Evolutionary conservation across 1,140 invertebrate genomes (phyloP), one percentile per base, ranked within the genome.

Genomic region (Drosophila rufa): DNA sequence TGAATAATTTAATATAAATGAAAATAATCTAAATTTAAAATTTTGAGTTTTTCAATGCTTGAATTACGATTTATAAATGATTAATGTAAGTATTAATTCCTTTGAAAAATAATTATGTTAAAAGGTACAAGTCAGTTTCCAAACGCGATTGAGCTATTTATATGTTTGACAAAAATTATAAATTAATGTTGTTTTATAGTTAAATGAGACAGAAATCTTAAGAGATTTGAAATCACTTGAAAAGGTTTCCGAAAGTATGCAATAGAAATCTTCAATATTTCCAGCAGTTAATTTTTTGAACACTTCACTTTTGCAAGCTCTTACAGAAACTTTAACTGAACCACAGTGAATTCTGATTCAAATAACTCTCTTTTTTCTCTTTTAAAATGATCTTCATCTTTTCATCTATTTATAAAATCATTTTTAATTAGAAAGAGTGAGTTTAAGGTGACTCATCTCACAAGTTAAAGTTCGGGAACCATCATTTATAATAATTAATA

Each of bases 321-420:
- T 11, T 11, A 36, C 33, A 36, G 0, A 36, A 9, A 36, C 2
- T 33, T 36, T 3, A 3, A 11, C 8, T 36, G 14, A 7, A 8
- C 27, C 6, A 2, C n/a, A 14, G 0, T 1, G 0, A 17, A 19
- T 9, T 36, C 11, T 0, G 0, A 33, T 2, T 0, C 5, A 51
- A 51, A 12, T 33, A 1, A 3, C 6, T 51, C 3, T 2, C 5
- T 3, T 22, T 7, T 36, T 6, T 51, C 3, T 2, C 5, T 3
- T 22, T 7, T 36, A 36, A 51, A 14, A 7, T 8, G 1, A 53
- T 22, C 12, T 22, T 0, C 4, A 38, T 22, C 0, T 22, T 22
- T 0, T 15, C 15, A 22, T n/a, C 8, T 0, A 25, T 56, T n/a
- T n/a, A 1, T 55, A 11, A 4, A 11, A 9, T 0, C 22, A 14